Conservation (phyloP, 2,113 vertebrate species). For the Periophthalmodon schlosseri region DNA sequence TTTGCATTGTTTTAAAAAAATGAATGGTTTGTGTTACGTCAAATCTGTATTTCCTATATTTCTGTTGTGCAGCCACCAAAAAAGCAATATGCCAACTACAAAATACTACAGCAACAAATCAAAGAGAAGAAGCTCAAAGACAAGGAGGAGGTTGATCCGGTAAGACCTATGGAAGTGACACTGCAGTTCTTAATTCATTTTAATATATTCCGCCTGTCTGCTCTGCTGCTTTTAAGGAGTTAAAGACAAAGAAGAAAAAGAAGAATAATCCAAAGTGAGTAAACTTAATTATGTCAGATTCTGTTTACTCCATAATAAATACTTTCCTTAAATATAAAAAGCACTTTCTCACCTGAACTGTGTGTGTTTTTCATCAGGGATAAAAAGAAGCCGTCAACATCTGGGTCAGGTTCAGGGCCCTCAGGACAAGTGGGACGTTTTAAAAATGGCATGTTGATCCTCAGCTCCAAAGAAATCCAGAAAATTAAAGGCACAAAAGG, state of each 20-base stretch:
- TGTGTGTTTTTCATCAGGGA: conserved; percentile 61
- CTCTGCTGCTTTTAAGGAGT: conserved; percentile 52
- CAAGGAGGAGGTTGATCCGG: conserved; percentile 75
- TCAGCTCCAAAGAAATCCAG: conserved; percentile 86
- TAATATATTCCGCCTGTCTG: not conserved
- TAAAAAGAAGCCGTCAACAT: conserved; percentile 77
- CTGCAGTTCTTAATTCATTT: not conserved
- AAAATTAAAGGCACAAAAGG: conserved; percentile 84
- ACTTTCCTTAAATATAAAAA: not conserved
- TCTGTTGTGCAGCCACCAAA: conserved; percentile 83
- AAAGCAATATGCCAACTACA: conserved; percentile 88
- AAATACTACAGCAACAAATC: conserved; percentile 83
- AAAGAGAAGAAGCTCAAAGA: conserved; percentile 79
- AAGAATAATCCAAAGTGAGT: conserved; percentile 81
- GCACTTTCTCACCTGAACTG: not conserved
- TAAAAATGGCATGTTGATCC: conserved; percentile 88
- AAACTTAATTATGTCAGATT: not conserved
- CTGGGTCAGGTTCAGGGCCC: conserved; percentile 68
- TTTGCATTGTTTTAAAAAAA: not conserved
- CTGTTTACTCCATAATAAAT: not conserved
- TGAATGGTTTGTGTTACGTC: not conserved
- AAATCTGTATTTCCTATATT: not conserved
- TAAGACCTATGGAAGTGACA: conserved; percentile 57
- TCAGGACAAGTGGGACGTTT: conserved; percentile 90
- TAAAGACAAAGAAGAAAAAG: conserved; percentile 75